Evolutionary conservation across 2,797 vertebrate genomes (phyloP), one percentile per base, ranked within the genome.

Genomic region (Lemur catta): DNA sequence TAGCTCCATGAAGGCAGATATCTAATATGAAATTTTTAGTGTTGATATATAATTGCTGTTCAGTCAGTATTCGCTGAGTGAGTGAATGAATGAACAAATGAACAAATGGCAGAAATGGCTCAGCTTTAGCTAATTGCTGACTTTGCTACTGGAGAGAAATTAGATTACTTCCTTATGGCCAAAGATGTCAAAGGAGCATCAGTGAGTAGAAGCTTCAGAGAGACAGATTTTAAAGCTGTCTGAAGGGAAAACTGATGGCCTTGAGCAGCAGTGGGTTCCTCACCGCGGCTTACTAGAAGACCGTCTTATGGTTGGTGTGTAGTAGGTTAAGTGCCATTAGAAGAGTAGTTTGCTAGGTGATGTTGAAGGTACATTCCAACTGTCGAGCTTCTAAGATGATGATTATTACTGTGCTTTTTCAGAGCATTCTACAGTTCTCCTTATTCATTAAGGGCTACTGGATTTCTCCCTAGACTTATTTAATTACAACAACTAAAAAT

Each of bases 401-500:
- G 30, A n/a, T 63, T 57, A 30, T 84, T 48, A 26, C n/a, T 81
- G 2, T 46, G 46, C 30, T 82, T 30, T 80, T 89, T 94, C 30
- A 38, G 18, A 43, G 75, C 10, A 26, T 55, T 89, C 48, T 96
- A 11, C 6, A 78, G 13, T 89, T 92, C 50, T 79, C n/a, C 52
- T 85, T 86, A 76, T 74, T 81, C 12, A 75, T n/a, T 74, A 46
- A 84, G 22, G 6, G 13, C 84, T 72, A 67, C 57, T 75, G 5
- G 5, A 4, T 85, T 79, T 33, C 74, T 84, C 33, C 43, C 55
- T 89, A 78, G 24, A 89, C 35, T 94, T 80, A 46, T 3, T 79
- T 57, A 38, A 84, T 84, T 82, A 88, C 33, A 93, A 87, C 9
- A 95, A 52, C 43, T 76, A 43, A 92, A 92, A 89, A 20, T 33